Base-by-base conservation (phyloP, 2,797 vertebrate genomes). In the Lagothrix lagotricha region DNA sequence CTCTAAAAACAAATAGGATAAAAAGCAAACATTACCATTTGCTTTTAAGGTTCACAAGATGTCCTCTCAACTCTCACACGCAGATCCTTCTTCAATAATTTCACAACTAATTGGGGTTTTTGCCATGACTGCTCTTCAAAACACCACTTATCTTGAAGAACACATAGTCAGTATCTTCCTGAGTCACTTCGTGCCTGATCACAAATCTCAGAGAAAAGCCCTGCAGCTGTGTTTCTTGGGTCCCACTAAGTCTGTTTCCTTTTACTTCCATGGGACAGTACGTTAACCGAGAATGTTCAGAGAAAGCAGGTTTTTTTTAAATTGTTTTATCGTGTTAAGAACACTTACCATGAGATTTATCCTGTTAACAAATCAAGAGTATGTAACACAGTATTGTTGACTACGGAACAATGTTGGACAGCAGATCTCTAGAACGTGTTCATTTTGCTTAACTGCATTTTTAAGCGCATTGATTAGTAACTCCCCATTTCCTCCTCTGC, bases 1-100 rank as follows among this genome's bases (percentile, higher is more conserved):
- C 82, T 95, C 92, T 87, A 39, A 97, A 97, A 97, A 96, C 95
- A 98, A 96, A 85, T 19, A 77, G n/a, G 54, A 80, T 14, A 1
- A 90, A 90, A 48, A 85, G 41, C 77, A 90, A 93, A 87, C n/a
- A 50, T 2, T 33, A 8, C 30, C 88, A 36, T 50, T 87, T 76
- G 61, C 54, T 93, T 84, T 85, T 28, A 90, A 95, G 93, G 39
- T 20, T 84, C 22, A 41, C 28, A 54, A 94, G 57, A 92, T 61
- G 83, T 54, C n/a, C 57, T 67, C 52, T 80, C 3, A 9, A 57
- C 22, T 75, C 46, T 48, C 81, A 36, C 10, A 7, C 0, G 11
- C 5, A 24, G 48, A 24, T 48, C 26, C 30, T 36, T 13, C 39
- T 77, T 77, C 12, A 5, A 28, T 76, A n/a, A 84, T 44, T n/a